These are phyloP conservation scores for Papilio polyxenes DNA, from an alignment of 1,140 invertebrate species.

Conservation along the genomic window DNA sequence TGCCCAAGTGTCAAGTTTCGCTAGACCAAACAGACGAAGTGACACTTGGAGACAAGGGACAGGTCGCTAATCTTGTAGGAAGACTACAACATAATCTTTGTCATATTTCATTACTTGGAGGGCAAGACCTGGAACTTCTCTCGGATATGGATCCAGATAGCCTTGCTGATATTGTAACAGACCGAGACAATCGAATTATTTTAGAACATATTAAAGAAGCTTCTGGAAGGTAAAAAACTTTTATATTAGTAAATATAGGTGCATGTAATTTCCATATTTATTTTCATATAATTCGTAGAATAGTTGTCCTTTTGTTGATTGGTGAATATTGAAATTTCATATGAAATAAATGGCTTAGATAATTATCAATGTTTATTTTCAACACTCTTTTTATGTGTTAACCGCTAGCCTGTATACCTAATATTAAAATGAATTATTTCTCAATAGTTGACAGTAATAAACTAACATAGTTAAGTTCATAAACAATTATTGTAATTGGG, in stretches of 20 bases:
- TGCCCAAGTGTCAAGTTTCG: slow-evolving; percentile 81
- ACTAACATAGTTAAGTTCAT: not conserved
- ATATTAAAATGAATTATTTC: too few species aligned
- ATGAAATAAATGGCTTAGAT: not conserved
- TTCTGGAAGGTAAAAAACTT: slow-evolving; percentile 84
- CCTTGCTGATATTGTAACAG: slow-evolving; percentile 88
- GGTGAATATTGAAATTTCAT: not conserved
- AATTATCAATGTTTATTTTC: not conserved
- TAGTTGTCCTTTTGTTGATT: not conserved
- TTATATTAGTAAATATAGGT: not conserved
- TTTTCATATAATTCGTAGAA: too few species aligned
- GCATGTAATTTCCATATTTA: not conserved
- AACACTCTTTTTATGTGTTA: not conserved
- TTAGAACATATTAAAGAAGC: slow-evolving; percentile 91
- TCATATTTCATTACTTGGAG: slow-evolving; percentile 90
- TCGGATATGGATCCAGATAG: slow-evolving; percentile 93
- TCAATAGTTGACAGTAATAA: too few species aligned
- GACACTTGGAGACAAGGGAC: slow-evolving; percentile 79
- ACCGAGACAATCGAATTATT: slow-evolving; percentile 87
- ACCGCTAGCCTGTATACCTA: too few species aligned
- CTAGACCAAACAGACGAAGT: slow-evolving; percentile 86
- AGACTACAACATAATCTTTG: slow-evolving; percentile 89
- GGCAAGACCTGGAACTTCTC: slow-evolving; percentile 88
- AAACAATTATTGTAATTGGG: not conserved
- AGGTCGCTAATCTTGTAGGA: slow-evolving; percentile 85